A percentile compares a stretch with the other conserved stretches of the same genome.
Conservation (phyloP, 2,113 vertebrate species). For the Eira barbara region DNA sequence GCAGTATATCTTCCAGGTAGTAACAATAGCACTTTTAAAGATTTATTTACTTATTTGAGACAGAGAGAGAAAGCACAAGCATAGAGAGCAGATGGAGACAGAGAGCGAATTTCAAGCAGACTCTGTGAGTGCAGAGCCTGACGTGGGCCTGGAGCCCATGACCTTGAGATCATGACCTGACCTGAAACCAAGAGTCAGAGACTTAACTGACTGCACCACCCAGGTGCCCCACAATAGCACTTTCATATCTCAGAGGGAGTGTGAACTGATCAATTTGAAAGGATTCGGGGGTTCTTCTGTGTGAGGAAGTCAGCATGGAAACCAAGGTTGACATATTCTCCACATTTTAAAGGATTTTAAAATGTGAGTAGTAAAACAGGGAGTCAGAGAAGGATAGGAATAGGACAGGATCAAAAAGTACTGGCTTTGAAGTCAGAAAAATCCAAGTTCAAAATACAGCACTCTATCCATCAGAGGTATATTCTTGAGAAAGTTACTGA, state of each 20-base stretch:
- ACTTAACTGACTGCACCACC: background rate
- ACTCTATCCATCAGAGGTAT: background rate
- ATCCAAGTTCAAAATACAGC: background rate
- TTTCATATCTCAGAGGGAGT: background rate
- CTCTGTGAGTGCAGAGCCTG: background rate
- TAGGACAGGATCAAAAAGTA: background rate
- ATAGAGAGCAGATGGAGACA: background rate
- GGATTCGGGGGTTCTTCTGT: background rate
- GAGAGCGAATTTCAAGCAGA: background rate
- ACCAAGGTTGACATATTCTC: background rate
- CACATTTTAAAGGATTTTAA: background rate
- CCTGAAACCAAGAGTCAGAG: background rate
- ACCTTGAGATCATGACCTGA: background rate
- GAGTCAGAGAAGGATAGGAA: background rate
- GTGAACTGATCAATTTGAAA: background rate
- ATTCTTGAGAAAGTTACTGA: background rate
- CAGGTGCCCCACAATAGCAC: background rate
- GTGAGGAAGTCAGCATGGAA: conserved; percentile 4
- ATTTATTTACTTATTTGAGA: background rate
- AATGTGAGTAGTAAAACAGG: background rate
- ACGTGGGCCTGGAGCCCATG: background rate
- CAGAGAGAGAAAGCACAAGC: background rate
- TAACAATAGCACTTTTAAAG: background rate
- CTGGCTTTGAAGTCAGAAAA: background rate
- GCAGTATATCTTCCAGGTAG: background rate